Conservation (phyloP, 2,888 invertebrate species). For the Anthophora plumipes region DNA sequence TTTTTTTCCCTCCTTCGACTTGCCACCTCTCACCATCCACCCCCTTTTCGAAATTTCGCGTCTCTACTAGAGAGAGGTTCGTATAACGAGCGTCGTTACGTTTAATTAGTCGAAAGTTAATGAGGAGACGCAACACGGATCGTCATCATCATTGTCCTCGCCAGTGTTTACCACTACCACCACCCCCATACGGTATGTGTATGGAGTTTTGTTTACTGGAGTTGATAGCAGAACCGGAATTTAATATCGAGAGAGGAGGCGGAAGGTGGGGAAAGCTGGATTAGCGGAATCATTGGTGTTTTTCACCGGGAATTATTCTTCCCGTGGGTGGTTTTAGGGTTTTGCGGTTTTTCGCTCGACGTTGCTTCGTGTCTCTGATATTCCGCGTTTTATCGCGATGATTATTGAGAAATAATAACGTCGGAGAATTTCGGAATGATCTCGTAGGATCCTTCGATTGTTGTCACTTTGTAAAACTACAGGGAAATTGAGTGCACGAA, state of each 20-base stretch:
- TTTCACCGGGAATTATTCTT: constrained; percentile 7
- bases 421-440: not conserved
- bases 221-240: constrained; percentile 20
- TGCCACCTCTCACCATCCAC: not conserved
- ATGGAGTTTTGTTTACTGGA: constrained; percentile 23
- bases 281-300: constrained; percentile 28
- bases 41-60: constrained; percentile 43
- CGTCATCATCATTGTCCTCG: constrained; percentile 42
- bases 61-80: not conserved
- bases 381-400: not conserved
- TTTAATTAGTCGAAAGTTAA: constrained; percentile 65
- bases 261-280: constrained; percentile 6
- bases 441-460: too few relatives aligned
- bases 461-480: too few relatives aligned
- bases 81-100: constrained; percentile 58
- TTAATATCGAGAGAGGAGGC: constrained; percentile 17
- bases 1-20: constrained; percentile 40
- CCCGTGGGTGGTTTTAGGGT: constrained; percentile 19
- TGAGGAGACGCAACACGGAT: constrained; percentile 57
- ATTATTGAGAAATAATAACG: not conserved
- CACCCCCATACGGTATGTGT: not conserved
- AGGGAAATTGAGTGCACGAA: too few relatives aligned
- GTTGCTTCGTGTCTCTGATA: not conserved
- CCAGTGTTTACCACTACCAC: constrained; percentile 18
- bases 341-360: constrained; percentile 10